Base-by-base conservation (phyloP, 2,113 vertebrate genomes). In the Pimephales promelas region DNA sequence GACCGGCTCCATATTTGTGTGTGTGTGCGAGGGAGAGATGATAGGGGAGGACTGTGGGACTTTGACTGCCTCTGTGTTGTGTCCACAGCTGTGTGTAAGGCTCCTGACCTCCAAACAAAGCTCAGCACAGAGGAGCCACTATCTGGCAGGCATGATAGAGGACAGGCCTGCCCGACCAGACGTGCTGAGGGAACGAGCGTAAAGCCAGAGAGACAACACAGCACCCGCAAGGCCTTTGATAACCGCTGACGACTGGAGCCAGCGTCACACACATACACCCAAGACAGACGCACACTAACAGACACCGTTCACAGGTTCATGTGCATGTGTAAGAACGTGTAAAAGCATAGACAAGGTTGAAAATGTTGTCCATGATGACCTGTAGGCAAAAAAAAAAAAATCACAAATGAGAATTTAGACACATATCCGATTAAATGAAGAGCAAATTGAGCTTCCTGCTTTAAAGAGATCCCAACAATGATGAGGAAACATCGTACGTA, bases 11-110 rank as follows among this genome's bases (percentile, higher is more conserved):
- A 85, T 76, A 66, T 81, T 79, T 80, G 61, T 83, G 86, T 68
- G 74, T 72, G 43, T 72, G 73, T 56, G 76, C 14, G 62, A 78
- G 77, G 49, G 73, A 10, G 70, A 83, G 70, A 85, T 80, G 86
- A 85, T 80, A 73, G 78, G 59, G 59, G 40, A 80, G 68, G 83
- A 75, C 86, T 87, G 79, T 82, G 74, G 57, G 80, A 70, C 80
- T 85, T 68, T 85, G 83, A 87, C 75, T 85, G 83, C 82, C 83
- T 84, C 86, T 87, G 83, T 87, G 86, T 87, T 87, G 83, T 83
- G 83, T 85, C 83, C 86, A 87, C 86, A 87, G 86, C 86, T 87
- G 86, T 83, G 83, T 85, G 83, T 85, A 84, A 87, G 80, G 86
- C 86, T 83, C 77, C 83, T 85, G 86, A 87, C 86, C 86, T 78